Base-by-base conservation (phyloP, 2,113 vertebrate genomes). In the Eurystomus gularis region DNA sequence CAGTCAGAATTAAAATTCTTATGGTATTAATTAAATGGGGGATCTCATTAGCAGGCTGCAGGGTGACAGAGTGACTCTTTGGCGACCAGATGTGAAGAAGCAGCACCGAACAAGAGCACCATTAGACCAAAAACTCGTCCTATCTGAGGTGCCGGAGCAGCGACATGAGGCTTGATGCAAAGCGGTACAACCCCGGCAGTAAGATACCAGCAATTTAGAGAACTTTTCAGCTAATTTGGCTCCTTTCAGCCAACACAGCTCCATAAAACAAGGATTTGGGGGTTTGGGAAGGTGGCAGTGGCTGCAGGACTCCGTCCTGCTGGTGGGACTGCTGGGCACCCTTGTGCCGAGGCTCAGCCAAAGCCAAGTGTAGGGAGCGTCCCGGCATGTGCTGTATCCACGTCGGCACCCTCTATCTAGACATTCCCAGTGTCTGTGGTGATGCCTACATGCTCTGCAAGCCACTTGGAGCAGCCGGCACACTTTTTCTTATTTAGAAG, bases 1-100 rank as follows among this genome's bases (percentile, higher is more conserved):
- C 99, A 99, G 99, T 99, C 99, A 99, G 99, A 99, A 99, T 99
- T 99, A 99, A 99, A 99, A 99, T 99, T 99, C 99, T 99, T 99
- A 99, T 99, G 99, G 99, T 99, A 99, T 99, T 99, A 99, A 99
- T 99, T 99, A 99, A 99, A 99, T 99, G 99, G 99, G 99, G 98
- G 99, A 99, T 99, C 99, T 99, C 99, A 99, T 99, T 99, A 99
- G 99, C 98, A 99, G 99, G 99, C 99, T 99, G 99, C 98, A 98
- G 98, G 97, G 98, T 98, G 98, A 98, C 94, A 85, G 98, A 98
- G 97, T 91, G 97, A 99, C 98, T 99, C 98, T 99, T 98, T 98
- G 98, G 98, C 98, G 98, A 98, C 99, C 99, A 99, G 99, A 99
- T 99, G 99, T 99, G 99, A 98, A 96, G 97, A 98, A 98, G 98